A percentile compares a stretch with the other conserved stretches of the same genome.
phyloP scores from a whole-genome alignment of 1,140 invertebrate genomes.

The Lasioglossum albipes region DNA sequence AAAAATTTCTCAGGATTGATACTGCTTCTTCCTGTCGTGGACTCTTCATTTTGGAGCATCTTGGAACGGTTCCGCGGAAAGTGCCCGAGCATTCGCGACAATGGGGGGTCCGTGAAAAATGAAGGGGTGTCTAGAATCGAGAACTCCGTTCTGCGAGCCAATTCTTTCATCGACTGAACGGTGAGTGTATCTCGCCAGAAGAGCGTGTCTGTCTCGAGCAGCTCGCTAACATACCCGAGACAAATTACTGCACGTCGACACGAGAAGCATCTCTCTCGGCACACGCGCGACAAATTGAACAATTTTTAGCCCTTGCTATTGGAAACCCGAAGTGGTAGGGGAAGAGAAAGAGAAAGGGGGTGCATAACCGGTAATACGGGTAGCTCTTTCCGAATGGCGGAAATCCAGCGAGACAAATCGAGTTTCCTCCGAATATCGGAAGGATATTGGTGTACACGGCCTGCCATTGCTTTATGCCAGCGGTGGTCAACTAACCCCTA shows the following conservation, averaged over 20 bases:
- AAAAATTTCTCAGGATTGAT: too few relatives aligned
- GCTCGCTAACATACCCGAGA: not conserved
- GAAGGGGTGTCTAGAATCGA: too few relatives aligned
- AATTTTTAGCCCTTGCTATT: not conserved
- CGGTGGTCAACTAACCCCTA: too few relatives aligned
- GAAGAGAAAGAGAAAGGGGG: not conserved
- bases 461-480: too few relatives aligned
- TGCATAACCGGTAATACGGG: not conserved
- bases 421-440: conserved; percentile 18
- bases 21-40: too few relatives aligned
- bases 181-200: too few relatives aligned
- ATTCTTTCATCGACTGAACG: not conserved
- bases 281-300: not conserved
- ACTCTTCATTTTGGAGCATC: too few relatives aligned
- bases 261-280: too few relatives aligned
- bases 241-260: not conserved
- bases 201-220: not conserved
- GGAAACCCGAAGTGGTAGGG: not conserved
- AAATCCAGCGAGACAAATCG: conserved; percentile 39
- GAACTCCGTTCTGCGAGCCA: too few relatives aligned
- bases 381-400: conserved; percentile 17
- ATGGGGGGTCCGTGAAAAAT: too few relatives aligned
- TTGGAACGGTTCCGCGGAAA: too few relatives aligned
- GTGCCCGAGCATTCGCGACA: too few relatives aligned
- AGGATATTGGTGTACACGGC: conserved; percentile 20